These are phyloP conservation scores for Microtus montanus DNA, from an alignment of 2,113 vertebrate genomes.

Conservation along the genomic window DNA sequence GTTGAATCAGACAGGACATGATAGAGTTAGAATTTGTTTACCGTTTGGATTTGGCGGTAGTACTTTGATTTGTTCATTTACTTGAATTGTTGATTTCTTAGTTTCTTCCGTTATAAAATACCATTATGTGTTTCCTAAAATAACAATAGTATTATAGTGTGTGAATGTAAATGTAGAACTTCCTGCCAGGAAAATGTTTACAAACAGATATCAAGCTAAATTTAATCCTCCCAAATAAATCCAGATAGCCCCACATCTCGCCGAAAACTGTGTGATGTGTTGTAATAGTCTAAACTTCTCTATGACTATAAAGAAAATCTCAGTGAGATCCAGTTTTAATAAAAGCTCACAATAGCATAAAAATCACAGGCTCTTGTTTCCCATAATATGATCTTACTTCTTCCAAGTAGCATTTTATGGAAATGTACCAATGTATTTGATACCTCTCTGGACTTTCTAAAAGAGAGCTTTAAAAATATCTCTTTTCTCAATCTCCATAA, in stretches of 20 bases:
- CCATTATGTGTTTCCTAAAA: not conserved
- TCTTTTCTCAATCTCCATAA: constrained; percentile 48
- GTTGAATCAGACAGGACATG: not conserved
- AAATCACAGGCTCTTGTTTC: not conserved
- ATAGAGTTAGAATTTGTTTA: not conserved
- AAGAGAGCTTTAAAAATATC: constrained; percentile 66
- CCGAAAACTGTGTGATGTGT: not conserved
- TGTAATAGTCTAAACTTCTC: not conserved
- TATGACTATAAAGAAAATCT: not conserved
- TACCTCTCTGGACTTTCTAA: constrained; percentile 25
- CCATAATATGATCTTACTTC: not conserved
- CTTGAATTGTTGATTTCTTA: not conserved
- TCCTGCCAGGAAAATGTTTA: not conserved
- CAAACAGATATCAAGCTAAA: not conserved
- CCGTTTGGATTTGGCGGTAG: not conserved
- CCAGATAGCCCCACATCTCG: not conserved
- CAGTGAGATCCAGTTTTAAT: not conserved
- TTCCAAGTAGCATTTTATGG: not conserved
- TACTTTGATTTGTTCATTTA: not conserved
- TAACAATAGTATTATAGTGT: not conserved
- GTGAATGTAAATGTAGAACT: not conserved
- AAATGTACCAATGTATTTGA: constrained; percentile 15
- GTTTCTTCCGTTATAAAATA: not conserved
- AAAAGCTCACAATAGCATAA: not conserved
- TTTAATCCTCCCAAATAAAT: not conserved